Conservation (phyloP, 2,113 vertebrate species). For the Anoplopoma fimbria region DNA sequence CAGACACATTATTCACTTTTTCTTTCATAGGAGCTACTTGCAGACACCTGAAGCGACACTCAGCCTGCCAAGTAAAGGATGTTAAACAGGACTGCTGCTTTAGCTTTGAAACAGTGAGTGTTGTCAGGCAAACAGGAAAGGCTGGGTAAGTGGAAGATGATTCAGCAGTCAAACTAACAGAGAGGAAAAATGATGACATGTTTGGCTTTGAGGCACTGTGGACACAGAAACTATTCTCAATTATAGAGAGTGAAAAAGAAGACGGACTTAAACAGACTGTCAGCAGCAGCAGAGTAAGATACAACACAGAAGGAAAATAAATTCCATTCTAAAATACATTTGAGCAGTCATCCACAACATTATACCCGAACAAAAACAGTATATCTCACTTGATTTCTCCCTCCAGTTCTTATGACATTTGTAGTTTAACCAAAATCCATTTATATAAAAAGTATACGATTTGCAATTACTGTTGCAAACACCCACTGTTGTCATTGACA, state of each 20-base stretch:
- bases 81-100: background rate
- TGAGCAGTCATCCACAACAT: background rate
- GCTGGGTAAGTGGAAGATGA: conserved; percentile 30
- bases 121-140: background rate
- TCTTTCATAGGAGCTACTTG: background rate
- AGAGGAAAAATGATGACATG: conserved; percentile 1
- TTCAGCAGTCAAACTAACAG: conserved; percentile 25
- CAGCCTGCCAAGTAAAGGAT: conserved; percentile 2
- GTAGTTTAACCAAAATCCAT: background rate
- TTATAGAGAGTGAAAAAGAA: conserved; percentile 6
- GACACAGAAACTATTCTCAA: conserved; percentile 8
- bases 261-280: conserved; percentile 35
- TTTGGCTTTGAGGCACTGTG: conserved; percentile 35
- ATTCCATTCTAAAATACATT: background rate
- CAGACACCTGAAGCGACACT: conserved; percentile 2
- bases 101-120: background rate
- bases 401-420: background rate
- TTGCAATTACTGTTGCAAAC: background rate
- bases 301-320: conserved; percentile 24
- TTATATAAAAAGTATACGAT: background rate
- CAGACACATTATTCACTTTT: background rate
- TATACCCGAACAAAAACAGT: background rate
- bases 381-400: background rate
- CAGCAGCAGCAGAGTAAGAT: conserved; percentile 13
- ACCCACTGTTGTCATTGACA: background rate